Evolutionary conservation across 2,888 invertebrate genomes (phyloP).

Genomic region (Pyralis farinalis): DNA sequence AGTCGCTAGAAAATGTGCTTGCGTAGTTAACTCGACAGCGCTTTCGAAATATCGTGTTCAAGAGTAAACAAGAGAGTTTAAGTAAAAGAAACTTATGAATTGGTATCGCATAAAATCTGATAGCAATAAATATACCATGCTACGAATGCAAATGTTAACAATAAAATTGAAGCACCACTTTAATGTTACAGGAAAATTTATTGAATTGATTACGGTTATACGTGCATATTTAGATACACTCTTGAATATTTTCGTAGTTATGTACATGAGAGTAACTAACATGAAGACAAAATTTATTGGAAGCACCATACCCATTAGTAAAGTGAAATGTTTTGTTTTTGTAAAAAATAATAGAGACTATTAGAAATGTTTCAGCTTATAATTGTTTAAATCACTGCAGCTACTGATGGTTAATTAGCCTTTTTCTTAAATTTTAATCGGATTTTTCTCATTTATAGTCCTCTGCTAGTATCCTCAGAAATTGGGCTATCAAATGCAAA

Average conservation of each 20-base stretch:
- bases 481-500: too few relatives aligned
- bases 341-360: too few relatives aligned
- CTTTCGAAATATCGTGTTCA: conserved; percentile 13
- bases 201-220: conserved; percentile 11
- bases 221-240: conserved; percentile 1
- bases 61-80: not conserved
- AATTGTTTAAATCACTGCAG: too few relatives aligned
- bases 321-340: too few relatives aligned
- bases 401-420: too few relatives aligned
- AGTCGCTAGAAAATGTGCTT: conserved; percentile 3
- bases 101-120: conserved; percentile 15
- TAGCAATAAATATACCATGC: conserved; percentile 18
- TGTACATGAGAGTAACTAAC: too few relatives aligned
- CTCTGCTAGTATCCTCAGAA: too few relatives aligned
- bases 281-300: too few relatives aligned
- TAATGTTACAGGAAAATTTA: conserved; percentile 17
- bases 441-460: too few relatives aligned
- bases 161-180: conserved; percentile 25
- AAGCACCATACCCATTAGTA: too few relatives aligned
- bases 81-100: conserved; percentile 10
- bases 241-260: not conserved
- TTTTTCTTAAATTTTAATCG: too few relatives aligned
- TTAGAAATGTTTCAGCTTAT: too few relatives aligned
- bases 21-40: conserved; percentile 8
- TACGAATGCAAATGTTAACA: conserved; percentile 21